Conservation (phyloP, 2,113 vertebrate species). For the Perca flavescens region DNA sequence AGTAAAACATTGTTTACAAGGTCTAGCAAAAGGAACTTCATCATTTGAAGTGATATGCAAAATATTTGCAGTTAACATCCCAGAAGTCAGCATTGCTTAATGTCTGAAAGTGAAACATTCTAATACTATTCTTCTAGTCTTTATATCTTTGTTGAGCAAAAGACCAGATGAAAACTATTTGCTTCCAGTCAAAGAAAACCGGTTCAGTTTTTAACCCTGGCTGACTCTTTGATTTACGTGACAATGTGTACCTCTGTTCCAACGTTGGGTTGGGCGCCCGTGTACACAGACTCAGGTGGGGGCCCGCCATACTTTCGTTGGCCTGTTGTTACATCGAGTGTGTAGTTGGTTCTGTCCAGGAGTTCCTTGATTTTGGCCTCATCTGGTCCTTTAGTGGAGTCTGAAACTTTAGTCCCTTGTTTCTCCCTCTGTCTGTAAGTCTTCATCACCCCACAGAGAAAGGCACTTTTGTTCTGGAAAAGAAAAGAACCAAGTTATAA, state of each 20-base stretch:
- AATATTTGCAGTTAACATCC: no score
- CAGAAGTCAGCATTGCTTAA: no score
- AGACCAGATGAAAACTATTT: no score
- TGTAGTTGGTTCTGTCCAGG: slow-evolving; percentile 95
- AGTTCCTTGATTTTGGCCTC: slow-evolving; percentile 97
- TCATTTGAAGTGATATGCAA: no score
- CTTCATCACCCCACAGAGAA: slow-evolving; percentile 99
- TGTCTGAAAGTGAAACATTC: no score
- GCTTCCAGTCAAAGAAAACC: not conserved
- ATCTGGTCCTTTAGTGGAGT: slow-evolving; percentile 97
- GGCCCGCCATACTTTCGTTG: slow-evolving; percentile 98
- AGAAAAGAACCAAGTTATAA: not conserved
- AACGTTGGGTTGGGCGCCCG: slow-evolving; percentile 91
- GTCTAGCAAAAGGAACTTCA: no score
- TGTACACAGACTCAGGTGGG: slow-evolving; percentile 93
- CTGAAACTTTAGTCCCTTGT: slow-evolving; percentile 96
- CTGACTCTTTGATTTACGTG: not conserved
- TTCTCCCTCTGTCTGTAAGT: slow-evolving; percentile 98
- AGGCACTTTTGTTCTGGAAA: slow-evolving; percentile 99
- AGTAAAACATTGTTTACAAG: no score
- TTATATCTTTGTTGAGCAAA: no score
- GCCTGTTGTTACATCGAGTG: slow-evolving; percentile 97
- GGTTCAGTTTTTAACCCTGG: not conserved
- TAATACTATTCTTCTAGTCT: no score
- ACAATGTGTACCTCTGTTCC: slow-evolving; percentile 92